Percentiles rank a stretch among this genome's conserved stretches.
Conservation (phyloP, 2,797 vertebrate species). For the Tenualosa thibaudeaui region DNA sequence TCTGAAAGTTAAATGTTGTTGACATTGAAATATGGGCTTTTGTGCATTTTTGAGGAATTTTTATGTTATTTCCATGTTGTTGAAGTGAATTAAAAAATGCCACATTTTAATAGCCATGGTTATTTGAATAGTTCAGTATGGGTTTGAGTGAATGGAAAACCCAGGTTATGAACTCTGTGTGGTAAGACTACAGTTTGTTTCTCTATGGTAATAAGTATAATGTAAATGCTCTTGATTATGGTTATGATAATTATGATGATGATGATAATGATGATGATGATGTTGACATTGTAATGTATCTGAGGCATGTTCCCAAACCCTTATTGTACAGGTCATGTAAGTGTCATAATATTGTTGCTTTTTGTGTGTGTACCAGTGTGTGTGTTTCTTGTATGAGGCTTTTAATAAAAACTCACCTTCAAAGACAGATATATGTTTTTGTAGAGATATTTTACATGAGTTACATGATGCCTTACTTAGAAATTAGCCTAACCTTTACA, state of each 20-base stretch:
- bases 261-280: conserved; percentile 48
- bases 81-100: conserved; percentile 44
- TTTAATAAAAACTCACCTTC: conserved; percentile 74
- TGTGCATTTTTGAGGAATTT: conserved; percentile 49
- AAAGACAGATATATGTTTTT: conserved; percentile 44
- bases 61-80: conserved; percentile 37
- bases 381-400: conserved; percentile 72
- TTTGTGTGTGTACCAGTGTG: conserved; percentile 47
- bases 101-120: conserved; percentile 61
- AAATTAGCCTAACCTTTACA: not conserved
- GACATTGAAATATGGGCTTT: conserved; percentile 33
- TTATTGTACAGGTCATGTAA: conserved; percentile 77
- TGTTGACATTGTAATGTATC: conserved; percentile 65
- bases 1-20: conserved; percentile 43
- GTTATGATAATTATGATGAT: conserved; percentile 52
- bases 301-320: conserved; percentile 76
- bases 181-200: conserved; percentile 60
- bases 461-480: not conserved
- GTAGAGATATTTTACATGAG: no score
- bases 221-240: conserved; percentile 65
- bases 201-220: conserved; percentile 67
- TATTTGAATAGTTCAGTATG: conserved; percentile 59
- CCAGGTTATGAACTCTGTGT: conserved; percentile 52
- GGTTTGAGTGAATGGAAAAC: conserved; percentile 61
- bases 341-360: conserved; percentile 71